Base-by-base conservation (phyloP, 2,113 vertebrate species). In the Isichthys henryi region DNA sequence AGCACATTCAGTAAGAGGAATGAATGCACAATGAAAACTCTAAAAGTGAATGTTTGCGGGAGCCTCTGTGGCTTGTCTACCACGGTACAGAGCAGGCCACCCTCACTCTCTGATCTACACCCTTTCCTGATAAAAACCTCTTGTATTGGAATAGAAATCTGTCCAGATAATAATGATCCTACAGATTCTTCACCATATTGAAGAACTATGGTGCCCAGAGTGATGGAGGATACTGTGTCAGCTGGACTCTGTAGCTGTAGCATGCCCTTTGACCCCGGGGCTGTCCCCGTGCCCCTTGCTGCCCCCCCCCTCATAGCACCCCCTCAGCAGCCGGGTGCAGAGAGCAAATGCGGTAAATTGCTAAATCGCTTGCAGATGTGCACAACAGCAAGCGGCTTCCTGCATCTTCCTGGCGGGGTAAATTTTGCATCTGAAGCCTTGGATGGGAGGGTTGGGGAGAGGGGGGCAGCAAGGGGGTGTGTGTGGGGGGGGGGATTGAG, bases 161-260 rank as follows among this genome's bases (percentile, higher is more conserved):
- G 93, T 93, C 90, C 91, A 92, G 94, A 95, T 94, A 95, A 94
- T 94, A 95, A 96, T 95, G 93, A 91, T 92, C 95, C 92, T 93
- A 93, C 66, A 92, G 93, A 91, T 92, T 94, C 92, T 93, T 93
- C 66, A 92, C 91, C 92, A 93, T 95, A 95, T 94, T 93, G 93
- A 90, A 94, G 93, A 94, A 95, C 94, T 89, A 91, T 94, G 94
- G 95, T 92, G 52, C 91, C 92, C 91, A 92, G 93, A 94, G 95
- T 94, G 90, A 91, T 94, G 94, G 70, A 89, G 19, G 50, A 93
- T 93, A 93, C 84, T 91, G 90, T 88, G 93, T 94, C 94, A 94
- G 93, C 93, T 92, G 92, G 92, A 93, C 21, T 92, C 84, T 86
- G 62, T 70, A 86, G 90, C 86, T 88, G 90, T 90, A 88, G 88